A percentile compares a stretch with the other conserved stretches of the same genome.
These are phyloP conservation scores for Synanthedon vespiformis DNA, from an alignment of 2,888 invertebrate species.

Conservation along the genomic window DNA sequence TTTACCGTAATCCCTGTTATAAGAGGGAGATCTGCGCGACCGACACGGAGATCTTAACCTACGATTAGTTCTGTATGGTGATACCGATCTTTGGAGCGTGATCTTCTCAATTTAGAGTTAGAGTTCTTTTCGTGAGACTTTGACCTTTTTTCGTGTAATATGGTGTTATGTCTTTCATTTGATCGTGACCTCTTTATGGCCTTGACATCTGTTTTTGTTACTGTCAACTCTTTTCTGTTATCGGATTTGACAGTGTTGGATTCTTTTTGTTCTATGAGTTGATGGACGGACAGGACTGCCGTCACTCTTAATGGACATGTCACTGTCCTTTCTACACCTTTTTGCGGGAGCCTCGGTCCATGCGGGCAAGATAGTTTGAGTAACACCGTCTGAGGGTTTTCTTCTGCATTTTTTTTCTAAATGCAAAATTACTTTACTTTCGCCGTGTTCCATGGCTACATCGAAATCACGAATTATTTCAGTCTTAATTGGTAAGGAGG, in stretches of 20 bases:
- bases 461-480: conserved; percentile 43
- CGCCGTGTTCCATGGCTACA: conserved; percentile 67
- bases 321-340: conserved; percentile 51
- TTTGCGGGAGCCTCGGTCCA: neutral
- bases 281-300: conserved; percentile 19
- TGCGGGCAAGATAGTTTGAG: conserved; percentile 57
- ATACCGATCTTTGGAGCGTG: conserved; percentile 30
- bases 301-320: conserved; percentile 57
- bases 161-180: conserved; percentile 4
- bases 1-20: conserved; percentile 28
- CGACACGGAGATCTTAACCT: conserved; percentile 50
- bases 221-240: conserved; percentile 1
- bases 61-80: conserved; percentile 58
- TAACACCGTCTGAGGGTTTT: conserved; percentile 47
- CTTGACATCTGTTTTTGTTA: conserved; percentile 13
- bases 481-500: conserved; percentile 26
- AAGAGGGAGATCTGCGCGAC: conserved; percentile 27
- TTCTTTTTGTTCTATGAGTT: neutral
- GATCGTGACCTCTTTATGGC: conserved; percentile 19
- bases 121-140: conserved; percentile 15
- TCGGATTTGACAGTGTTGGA: neutral
- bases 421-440: conserved; percentile 77
- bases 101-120: conserved; percentile 21
- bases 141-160: conserved; percentile 20
- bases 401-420: conserved; percentile 71